Conservation (phyloP, 2,888 invertebrate genomes). For the Caenorhabditis afra region DNA sequence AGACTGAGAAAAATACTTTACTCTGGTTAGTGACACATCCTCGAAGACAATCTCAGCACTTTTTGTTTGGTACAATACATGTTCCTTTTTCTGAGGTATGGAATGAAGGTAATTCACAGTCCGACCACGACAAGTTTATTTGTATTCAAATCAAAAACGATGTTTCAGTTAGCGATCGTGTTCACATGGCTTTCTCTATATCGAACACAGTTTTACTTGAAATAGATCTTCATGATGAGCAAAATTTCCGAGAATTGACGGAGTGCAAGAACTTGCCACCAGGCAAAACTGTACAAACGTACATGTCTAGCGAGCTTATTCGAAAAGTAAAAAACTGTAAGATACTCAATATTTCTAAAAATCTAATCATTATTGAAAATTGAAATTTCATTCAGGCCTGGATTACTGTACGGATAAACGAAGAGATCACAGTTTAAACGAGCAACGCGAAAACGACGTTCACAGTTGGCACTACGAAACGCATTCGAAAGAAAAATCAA, state of each 20-base stretch:
- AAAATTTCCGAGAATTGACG: slow-evolving; percentile 79
- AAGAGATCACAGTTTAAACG: too few species aligned
- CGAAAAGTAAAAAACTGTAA: slow-evolving; percentile 81
- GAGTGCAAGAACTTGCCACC: slow-evolving; percentile 72
- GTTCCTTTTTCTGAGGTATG: slow-evolving; percentile 84
- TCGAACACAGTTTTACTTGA: slow-evolving; percentile 83
- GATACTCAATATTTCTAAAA: too few species aligned
- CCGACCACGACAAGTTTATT: not conserved
- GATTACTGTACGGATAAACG: not conserved
- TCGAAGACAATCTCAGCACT: slow-evolving; percentile 69
- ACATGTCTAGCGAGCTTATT: slow-evolving; percentile 82
- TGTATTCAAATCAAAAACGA: too few species aligned
- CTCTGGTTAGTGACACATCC: slow-evolving; percentile 53
- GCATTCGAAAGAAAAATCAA: too few species aligned
- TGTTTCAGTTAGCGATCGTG: slow-evolving; percentile 82
- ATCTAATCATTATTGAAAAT: not conserved
- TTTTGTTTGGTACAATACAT: slow-evolving; percentile 84
- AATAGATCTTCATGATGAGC: slow-evolving; percentile 83
- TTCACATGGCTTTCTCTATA: slow-evolving; percentile 82
- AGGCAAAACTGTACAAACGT: slow-evolving; percentile 59
- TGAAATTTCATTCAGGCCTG: not conserved
- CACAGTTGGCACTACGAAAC: too few species aligned
- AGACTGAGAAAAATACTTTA: slow-evolving; percentile 37
- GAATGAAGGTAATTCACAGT: slow-evolving; percentile 78
- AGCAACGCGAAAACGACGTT: too few species aligned